Percentiles rank a stretch among this genome's conserved stretches.
Evolutionary conservation across 2,113 vertebrate species (phyloP).

Genomic region (Pongo abelii): DNA sequence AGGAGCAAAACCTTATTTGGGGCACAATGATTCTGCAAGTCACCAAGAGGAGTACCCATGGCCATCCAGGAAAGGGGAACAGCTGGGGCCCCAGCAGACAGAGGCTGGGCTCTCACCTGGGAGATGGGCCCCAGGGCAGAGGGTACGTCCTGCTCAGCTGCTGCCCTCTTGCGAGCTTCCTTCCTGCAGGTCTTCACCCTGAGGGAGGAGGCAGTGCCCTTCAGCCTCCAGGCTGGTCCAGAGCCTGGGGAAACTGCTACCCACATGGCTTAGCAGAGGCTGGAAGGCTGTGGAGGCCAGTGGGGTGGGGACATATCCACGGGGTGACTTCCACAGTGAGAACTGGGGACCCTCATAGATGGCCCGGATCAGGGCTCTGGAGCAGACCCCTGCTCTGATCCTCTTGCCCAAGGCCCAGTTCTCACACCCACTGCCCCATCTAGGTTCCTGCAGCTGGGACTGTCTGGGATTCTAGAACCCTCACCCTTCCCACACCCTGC

Average conservation of each 20-base stretch:
- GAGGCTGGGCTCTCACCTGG: background rate
- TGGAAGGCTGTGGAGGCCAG: rapidly evolving
- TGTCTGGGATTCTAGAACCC: background rate
- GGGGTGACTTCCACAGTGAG: background rate
- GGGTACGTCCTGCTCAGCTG: rapidly evolving
- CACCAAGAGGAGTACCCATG: too few relatives aligned
- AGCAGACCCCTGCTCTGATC: background rate
- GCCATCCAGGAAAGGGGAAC: background rate
- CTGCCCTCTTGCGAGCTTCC: too few relatives aligned
- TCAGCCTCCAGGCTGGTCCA: background rate
- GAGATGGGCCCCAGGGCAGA: rapidly evolving
- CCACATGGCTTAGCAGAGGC: background rate
- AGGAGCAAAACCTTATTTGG: background rate
- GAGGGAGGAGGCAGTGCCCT: background rate
- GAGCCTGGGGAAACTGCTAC: rapidly evolving
- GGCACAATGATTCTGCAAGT: background rate
- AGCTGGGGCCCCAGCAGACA: background rate
- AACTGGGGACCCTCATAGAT: background rate
- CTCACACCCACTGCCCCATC: background rate
- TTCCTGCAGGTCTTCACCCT: background rate
- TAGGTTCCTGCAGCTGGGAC: background rate
- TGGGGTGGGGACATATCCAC: background rate
- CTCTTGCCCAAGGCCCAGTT: too few relatives aligned
- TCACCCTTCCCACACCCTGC: background rate
- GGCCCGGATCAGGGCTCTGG: background rate